Percentiles rank a stretch among this genome's conserved stretches.
Conservation (phyloP, 2,113 vertebrate species). For the Narcine bancroftii region DNA sequence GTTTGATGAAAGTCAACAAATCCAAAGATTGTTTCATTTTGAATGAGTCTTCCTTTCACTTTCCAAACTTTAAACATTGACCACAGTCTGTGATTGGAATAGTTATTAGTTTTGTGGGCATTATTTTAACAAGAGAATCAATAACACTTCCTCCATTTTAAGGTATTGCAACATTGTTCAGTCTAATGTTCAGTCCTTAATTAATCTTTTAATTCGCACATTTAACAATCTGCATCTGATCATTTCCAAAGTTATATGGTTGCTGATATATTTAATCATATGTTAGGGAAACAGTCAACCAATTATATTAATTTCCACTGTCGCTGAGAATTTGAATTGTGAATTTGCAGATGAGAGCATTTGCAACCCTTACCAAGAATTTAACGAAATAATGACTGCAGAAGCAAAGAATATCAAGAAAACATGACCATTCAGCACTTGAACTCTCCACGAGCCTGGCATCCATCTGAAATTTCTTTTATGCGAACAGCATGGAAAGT, state of each 20-base stretch:
- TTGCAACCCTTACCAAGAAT: background rate
- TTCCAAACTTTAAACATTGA: background rate
- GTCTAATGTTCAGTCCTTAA: background rate
- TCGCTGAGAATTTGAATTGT: background rate
- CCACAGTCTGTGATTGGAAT: constrained; percentile 1
- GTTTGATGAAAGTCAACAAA: background rate
- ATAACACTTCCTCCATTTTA: background rate
- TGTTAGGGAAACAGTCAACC: background rate
- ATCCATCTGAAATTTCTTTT: constrained; percentile 6
- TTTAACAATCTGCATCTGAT: background rate
- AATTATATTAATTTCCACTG: background rate
- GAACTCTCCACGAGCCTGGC: background rate
- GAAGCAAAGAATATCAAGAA: background rate
- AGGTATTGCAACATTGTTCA: background rate
- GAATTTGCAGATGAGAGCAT: background rate
- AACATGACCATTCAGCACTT: too few species aligned
- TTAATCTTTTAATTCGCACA: background rate
- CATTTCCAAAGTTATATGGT: background rate
- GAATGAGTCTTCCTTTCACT: background rate
- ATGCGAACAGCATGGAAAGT: background rate
- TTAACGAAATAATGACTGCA: background rate
- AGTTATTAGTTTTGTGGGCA: background rate
- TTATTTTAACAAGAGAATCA: background rate
- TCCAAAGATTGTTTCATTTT: background rate
- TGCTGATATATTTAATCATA: background rate